Conservation (phyloP, 2,888 invertebrate genomes). For the Cacoxenus indagator region DNA sequence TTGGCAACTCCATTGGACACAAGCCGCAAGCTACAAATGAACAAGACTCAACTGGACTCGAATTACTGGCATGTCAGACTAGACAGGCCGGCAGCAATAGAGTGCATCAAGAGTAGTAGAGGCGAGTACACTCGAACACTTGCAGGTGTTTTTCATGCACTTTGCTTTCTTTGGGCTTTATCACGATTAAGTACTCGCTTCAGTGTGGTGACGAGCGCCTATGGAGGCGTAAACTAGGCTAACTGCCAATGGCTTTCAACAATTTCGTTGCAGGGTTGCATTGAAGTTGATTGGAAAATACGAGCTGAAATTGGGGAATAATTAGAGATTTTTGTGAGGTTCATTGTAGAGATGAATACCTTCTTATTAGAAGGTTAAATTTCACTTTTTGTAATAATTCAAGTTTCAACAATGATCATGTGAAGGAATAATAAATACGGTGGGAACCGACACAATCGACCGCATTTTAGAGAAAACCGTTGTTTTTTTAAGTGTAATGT, state of each 20-base stretch:
- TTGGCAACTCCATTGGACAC: background rate
- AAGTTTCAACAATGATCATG: no score
- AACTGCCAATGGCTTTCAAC: background rate
- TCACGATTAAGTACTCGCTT: background rate
- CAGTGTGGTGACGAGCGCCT: no score
- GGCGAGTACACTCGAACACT: background rate
- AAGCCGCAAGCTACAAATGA: background rate
- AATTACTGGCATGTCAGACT: background rate
- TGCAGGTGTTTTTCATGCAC: background rate
- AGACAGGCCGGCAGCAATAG: background rate
- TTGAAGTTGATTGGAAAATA: background rate
- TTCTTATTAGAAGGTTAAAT: background rate
- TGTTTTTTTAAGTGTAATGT: no score
- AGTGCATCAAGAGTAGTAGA: background rate
- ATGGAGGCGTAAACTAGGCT: background rate
- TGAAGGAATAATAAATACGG: no score
- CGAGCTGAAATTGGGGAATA: background rate
- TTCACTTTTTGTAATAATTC: background rate
- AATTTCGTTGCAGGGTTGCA: background rate
- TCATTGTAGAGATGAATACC: background rate
- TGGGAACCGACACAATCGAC: no score
- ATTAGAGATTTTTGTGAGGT: background rate
- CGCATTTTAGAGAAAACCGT: no score
- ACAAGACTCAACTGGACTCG: background rate
- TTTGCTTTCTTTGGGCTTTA: background rate